phyloP scores from a whole-genome alignment of 2,113 vertebrate species.

The Procavia capensis region DNA sequence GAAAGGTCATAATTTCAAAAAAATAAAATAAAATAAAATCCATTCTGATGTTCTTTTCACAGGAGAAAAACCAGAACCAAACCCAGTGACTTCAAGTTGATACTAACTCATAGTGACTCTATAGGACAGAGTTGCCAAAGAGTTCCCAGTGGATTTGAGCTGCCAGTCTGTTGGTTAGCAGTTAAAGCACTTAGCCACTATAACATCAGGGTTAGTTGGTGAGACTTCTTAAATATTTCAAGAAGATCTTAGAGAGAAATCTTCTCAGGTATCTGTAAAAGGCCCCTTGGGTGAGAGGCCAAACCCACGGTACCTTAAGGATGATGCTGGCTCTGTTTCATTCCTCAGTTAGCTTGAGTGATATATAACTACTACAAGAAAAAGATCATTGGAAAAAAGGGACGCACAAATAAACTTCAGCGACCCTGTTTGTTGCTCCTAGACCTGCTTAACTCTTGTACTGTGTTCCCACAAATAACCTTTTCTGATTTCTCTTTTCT shows the following conservation, averaged over 20 bases:
- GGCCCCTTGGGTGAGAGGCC: neutral
- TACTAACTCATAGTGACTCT: no score
- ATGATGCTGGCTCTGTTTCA: neutral
- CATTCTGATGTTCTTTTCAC: neutral
- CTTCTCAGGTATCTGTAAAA: neutral
- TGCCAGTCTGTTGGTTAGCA: no score
- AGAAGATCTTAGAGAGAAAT: neutral
- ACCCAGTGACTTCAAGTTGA: no score
- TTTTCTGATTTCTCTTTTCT: neutral
- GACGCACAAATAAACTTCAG: neutral
- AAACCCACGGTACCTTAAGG: neutral
- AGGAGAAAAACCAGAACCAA: no score
- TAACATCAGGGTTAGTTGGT: no score
- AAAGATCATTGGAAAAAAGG: neutral
- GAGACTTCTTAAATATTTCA: neutral
- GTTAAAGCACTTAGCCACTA: no score
- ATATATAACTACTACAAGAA: neutral
- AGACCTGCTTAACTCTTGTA: neutral
- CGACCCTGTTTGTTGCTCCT: neutral
- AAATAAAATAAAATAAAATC: neutral
- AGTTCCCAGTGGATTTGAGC: no score
- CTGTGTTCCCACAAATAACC: neutral
- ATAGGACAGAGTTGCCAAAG: no score
- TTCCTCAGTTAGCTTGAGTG: neutral
- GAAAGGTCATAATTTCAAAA: neutral